These are phyloP conservation scores for Anodontia alba DNA, from an alignment of 2,888 invertebrate genomes.

Conservation along the genomic window DNA sequence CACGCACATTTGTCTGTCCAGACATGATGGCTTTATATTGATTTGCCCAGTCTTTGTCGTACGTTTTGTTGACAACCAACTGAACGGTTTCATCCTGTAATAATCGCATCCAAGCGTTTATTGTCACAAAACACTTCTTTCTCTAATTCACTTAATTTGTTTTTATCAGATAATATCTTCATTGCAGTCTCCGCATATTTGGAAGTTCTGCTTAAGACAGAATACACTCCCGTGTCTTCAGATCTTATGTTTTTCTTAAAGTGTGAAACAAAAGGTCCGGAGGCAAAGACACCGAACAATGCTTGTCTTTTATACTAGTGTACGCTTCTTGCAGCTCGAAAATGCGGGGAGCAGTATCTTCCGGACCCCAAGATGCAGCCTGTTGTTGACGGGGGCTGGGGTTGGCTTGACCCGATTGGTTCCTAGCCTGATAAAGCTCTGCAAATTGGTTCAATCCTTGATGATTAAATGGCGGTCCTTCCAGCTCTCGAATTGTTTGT, in stretches of 20 bases:
- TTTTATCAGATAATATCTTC: neutral
- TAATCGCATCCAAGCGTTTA: neutral
- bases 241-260: neutral
- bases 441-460: no score
- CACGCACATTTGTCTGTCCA: constrained; percentile 17
- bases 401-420: no score
- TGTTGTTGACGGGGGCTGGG: neutral
- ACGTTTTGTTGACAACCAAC: constrained; percentile 11
- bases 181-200: neutral
- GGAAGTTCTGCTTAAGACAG: neutral
- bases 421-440: no score
- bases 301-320: neutral
- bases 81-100: constrained; percentile 19
- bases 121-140: neutral
- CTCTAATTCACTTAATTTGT: no score
- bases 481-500: no score
- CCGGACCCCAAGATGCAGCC: neutral
- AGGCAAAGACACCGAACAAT: neutral
- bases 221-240: neutral
- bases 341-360: neutral
- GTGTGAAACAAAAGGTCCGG: neutral
- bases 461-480: no score
- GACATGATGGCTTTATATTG: constrained; percentile 16
- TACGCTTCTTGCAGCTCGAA: constrained; percentile 8
- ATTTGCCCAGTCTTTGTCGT: constrained; percentile 23